These are phyloP conservation scores for Sylvicapra grimmia DNA, from an alignment of 2,113 vertebrate genomes.

Conservation along the genomic window DNA sequence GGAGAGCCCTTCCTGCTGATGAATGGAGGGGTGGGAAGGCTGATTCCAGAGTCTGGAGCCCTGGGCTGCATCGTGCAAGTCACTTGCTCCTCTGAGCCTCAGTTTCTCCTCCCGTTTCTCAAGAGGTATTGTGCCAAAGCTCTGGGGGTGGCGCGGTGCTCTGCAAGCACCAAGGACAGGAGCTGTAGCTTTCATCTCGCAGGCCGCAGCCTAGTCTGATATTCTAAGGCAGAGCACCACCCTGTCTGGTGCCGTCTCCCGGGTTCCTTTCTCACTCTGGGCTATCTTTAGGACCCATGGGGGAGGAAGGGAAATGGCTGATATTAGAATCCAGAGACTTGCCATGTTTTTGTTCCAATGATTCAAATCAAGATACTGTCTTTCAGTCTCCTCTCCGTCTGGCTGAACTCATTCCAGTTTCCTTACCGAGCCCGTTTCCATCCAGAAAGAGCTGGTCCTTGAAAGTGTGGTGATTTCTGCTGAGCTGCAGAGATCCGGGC, in stretches of 20 bases:
- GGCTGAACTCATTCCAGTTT: conserved; percentile 41
- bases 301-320: conserved; percentile 13
- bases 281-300: conserved; percentile 11
- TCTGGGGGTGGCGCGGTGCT: background rate
- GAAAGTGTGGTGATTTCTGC: background rate
- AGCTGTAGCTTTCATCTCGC: background rate
- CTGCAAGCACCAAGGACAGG: background rate
- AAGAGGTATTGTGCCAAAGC: background rate
- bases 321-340: conserved; percentile 40
- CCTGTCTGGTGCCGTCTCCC: background rate
- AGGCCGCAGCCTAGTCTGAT: background rate
- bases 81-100: background rate
- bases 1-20: background rate
- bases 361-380: conserved; percentile 65
- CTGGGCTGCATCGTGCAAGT: no score
- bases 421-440: conserved; percentile 11
- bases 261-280: background rate
- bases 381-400: background rate
- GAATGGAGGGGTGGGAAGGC: background rate
- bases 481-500: background rate
- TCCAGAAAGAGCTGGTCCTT: background rate
- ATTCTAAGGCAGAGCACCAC: background rate
- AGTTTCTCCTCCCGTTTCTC: background rate
- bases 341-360: background rate
- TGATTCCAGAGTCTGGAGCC: background rate